A percentile compares a stretch with the other conserved stretches of the same genome.
These are phyloP conservation scores for Epirrhoe tristata DNA, from an alignment of 2,888 invertebrate species.

Conservation along the genomic window DNA sequence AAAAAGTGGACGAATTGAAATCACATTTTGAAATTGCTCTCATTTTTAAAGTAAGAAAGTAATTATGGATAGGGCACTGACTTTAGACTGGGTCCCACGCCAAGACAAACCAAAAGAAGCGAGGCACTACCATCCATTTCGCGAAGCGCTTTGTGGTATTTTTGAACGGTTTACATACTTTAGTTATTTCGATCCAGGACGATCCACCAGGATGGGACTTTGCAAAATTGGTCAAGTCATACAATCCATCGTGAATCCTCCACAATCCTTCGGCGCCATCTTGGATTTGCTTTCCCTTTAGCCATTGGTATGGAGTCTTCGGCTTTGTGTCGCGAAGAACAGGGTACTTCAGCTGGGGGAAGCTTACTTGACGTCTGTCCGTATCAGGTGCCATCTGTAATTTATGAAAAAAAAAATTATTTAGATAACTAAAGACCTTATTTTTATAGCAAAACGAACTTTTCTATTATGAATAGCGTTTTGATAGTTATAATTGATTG, in stretches of 20 bases:
- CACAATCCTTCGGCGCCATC: conserved; percentile 92
- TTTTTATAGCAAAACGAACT: background rate
- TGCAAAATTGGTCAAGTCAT: conserved; percentile 93
- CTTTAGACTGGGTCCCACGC: no score
- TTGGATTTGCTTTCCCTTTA: conserved; percentile 87
- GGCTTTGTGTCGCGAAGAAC: conserved; percentile 70
- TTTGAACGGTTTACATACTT: conserved; percentile 71
- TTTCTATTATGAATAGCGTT: background rate
- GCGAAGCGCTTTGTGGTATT: no score
- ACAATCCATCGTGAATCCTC: conserved; percentile 91
- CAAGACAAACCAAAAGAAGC: no score
- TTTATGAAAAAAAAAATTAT: background rate
- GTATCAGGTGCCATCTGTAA: conserved; percentile 62
- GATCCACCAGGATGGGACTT: conserved; percentile 94
- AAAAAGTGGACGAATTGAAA: background rate
- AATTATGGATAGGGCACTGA: no score
- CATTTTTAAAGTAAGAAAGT: no score
- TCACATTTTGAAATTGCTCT: no score
- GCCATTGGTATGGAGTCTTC: conserved; percentile 83
- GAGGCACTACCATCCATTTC: no score
- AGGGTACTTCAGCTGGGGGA: conserved; percentile 83
- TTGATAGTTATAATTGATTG: no score
- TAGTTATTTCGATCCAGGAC: conserved; percentile 89
- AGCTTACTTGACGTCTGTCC: conserved; percentile 67
- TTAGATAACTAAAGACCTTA: background rate